These are phyloP conservation scores for Ceyx melanurus DNA, from an alignment of 2,113 vertebrate species.

Conservation along the genomic window DNA sequence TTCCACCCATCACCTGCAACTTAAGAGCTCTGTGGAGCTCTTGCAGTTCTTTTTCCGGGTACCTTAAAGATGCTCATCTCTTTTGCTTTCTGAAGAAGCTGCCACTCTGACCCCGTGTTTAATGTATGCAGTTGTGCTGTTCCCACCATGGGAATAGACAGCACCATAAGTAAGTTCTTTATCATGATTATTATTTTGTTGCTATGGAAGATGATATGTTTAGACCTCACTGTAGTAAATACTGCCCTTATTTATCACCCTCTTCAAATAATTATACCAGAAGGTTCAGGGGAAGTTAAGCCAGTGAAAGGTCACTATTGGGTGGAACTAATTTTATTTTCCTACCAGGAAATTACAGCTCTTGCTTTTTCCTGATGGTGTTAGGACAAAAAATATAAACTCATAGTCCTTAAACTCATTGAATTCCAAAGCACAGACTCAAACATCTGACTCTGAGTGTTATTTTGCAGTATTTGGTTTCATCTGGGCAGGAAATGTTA, in stretches of 20 bases:
- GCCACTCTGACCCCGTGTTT: neutral
- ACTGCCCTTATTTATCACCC: neutral
- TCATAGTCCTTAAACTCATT: too few relatives aligned
- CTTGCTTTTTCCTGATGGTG: neutral
- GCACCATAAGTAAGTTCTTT: neutral
- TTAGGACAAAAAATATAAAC: neutral
- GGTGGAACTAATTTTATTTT: neutral
- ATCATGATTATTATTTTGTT: neutral
- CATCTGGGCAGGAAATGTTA: neutral
- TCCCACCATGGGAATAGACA: neutral
- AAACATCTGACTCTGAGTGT: neutral
- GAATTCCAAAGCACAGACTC: neutral
- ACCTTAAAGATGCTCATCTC: neutral
- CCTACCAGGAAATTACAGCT: neutral
- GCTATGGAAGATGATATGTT: neutral
- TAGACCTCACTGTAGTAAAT: neutral
- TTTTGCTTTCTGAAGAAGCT: neutral
- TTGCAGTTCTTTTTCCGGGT: neutral
- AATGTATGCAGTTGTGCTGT: neutral
- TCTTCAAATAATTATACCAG: neutral
- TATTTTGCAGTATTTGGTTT: neutral
- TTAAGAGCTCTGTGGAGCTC: neutral
- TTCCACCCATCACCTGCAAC: neutral
- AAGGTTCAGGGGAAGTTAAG: neutral
- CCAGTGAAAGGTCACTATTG: neutral